phyloP scores from a whole-genome alignment of 2,797 vertebrate species.

The Enoplosus armatus region DNA sequence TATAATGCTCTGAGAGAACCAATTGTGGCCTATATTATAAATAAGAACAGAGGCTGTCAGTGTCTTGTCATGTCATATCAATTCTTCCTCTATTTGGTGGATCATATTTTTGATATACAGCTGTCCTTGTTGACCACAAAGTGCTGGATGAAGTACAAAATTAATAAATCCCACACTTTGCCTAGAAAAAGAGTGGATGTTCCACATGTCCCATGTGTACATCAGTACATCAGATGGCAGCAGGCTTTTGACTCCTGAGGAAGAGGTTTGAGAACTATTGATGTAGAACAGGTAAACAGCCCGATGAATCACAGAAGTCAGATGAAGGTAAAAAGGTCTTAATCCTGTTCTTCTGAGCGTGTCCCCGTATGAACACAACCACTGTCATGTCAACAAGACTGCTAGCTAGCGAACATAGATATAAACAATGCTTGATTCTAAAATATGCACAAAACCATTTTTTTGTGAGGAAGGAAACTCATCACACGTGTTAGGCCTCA shows the following conservation, averaged over 20 bases:
- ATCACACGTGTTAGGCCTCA: too few species aligned
- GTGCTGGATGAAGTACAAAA: neutral
- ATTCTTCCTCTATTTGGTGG: neutral
- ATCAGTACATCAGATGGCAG: neutral
- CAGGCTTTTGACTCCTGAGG: neutral
- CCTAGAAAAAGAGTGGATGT: neutral
- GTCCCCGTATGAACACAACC: too few species aligned
- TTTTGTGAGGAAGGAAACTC: too few species aligned
- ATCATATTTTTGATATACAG: neutral
- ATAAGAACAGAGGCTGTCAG: neutral
- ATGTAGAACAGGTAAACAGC: neutral
- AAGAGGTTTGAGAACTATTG: neutral
- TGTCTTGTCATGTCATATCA: neutral
- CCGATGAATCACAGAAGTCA: too few species aligned
- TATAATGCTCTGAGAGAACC: neutral
- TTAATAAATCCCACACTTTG: neutral
- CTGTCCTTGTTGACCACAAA: neutral
- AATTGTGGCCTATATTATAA: neutral
- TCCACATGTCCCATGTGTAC: neutral
- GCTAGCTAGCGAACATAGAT: too few species aligned
- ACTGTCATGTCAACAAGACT: too few species aligned
- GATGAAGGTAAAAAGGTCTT: too few species aligned
- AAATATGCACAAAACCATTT: too few species aligned
- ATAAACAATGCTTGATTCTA: too few species aligned
- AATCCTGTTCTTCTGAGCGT: too few species aligned